A percentile compares a stretch with the other conserved stretches of the same genome.
These are phyloP conservation scores for Gasterosteus aculeatus DNA, from an alignment of 2,113 vertebrate genomes.

Conservation along the genomic window DNA sequence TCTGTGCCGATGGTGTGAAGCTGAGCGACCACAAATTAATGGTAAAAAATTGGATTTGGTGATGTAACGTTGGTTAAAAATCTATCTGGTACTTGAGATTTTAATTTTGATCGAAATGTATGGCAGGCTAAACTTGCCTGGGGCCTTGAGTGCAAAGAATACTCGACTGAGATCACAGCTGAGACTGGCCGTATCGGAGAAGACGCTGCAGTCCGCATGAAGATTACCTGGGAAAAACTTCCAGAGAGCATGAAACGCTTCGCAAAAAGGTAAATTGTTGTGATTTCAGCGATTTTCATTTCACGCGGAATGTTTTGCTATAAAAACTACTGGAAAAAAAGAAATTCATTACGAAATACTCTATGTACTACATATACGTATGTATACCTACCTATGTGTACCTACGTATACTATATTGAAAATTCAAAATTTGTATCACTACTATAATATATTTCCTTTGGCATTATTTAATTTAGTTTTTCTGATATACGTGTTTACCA, in stretches of 20 bases:
- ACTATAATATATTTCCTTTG: no score
- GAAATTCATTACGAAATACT: not conserved
- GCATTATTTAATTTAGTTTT: not conserved
- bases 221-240: slow-evolving; percentile 75
- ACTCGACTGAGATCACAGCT: slow-evolving; percentile 59
- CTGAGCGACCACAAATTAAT: slow-evolving; percentile 80
- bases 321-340: not conserved
- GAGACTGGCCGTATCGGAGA: slow-evolving; percentile 71
- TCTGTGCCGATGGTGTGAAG: slow-evolving; percentile 81
- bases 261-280: slow-evolving; percentile 71
- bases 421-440: no score
- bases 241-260: slow-evolving; percentile 61
- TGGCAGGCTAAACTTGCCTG: slow-evolving; percentile 76
- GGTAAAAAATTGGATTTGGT: slow-evolving; percentile 74
- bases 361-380: no score
- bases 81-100: not conserved
- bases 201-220: slow-evolving; percentile 77
- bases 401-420: no score
- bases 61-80: not conserved
- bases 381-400: no score
- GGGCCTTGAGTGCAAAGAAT: slow-evolving; percentile 80
- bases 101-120: not conserved
- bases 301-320: no score
- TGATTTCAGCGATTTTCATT: not conserved
- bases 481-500: no score